Conservation (phyloP, 2,888 invertebrate species). For the Hoplodrina blanda region DNA sequence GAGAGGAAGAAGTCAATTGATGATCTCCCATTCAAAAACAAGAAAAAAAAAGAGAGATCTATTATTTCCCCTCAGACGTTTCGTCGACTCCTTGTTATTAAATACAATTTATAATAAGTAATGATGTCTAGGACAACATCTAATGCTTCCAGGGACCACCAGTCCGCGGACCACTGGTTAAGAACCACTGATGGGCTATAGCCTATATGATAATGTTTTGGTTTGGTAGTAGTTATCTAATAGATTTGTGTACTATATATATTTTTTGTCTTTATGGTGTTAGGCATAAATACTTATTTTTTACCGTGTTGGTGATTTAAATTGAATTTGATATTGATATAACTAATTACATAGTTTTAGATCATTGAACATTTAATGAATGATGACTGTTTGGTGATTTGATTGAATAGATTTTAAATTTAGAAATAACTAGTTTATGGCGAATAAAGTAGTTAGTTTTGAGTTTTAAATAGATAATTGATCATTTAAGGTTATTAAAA, state of each 20-base stretch:
- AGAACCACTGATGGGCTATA: neutral
- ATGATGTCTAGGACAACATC: no score
- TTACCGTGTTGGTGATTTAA: neutral
- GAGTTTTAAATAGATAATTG: no score
- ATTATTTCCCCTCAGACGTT: no score
- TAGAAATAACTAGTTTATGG: neutral
- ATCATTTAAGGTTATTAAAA: no score
- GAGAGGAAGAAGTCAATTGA: no score
- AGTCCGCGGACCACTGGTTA: no score
- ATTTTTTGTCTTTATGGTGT: neutral
- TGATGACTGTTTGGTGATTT: neutral
- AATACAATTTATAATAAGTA: no score
- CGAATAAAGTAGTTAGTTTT: no score
- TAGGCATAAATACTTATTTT: neutral
- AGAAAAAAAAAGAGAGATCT: no score
- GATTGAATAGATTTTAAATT: neutral
- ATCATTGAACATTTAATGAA: constrained; percentile 11
- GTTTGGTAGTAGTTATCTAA: constrained; percentile 17
- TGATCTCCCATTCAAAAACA: no score
- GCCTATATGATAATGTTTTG: constrained; percentile 14
- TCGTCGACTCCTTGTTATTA: no score
- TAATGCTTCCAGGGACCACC: no score
- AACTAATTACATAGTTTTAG: neutral
- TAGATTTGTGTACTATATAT: constrained; percentile 4
- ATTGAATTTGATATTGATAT: neutral